Conservation (phyloP, 2,797 vertebrate species). For the Ataeniobius toweri region DNA sequence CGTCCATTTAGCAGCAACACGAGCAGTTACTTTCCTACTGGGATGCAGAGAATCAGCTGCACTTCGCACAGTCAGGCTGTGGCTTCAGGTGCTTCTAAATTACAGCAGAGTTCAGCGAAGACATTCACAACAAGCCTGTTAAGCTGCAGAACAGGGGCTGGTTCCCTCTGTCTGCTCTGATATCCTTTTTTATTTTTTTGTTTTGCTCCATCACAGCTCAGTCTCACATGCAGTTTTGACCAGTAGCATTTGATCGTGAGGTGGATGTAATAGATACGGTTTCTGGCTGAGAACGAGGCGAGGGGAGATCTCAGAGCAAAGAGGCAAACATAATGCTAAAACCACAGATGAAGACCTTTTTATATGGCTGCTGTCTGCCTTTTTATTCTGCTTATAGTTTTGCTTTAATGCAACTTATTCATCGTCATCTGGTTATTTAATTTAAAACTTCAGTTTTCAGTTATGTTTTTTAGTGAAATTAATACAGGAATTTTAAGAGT, state of each 20-base stretch:
- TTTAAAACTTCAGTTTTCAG: slow-evolving; percentile 24
- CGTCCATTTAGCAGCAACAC: slow-evolving; percentile 47
- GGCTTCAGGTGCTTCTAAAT: slow-evolving; percentile 44
- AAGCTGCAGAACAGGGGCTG: slow-evolving; percentile 26
- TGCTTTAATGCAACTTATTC: slow-evolving; percentile 31
- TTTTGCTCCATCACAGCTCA: slow-evolving; percentile 18
- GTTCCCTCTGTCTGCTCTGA: slow-evolving; percentile 25
- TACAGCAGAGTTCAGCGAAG: slow-evolving; percentile 41
- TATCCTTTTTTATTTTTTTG: slow-evolving; percentile 38
- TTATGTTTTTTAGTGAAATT: slow-evolving; percentile 36
- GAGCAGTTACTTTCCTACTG: slow-evolving; percentile 44
- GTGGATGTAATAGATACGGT: slow-evolving; percentile 44
- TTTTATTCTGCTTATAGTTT: slow-evolving; percentile 14
- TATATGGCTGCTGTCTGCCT: slow-evolving; percentile 16
- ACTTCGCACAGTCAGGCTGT: slow-evolving; percentile 35
- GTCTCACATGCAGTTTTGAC: slow-evolving; percentile 42
- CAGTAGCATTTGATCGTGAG: slow-evolving; percentile 42
- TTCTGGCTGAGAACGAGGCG: slow-evolving; percentile 28
- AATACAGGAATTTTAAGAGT: slow-evolving; percentile 19
- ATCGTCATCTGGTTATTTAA: slow-evolving; percentile 32
- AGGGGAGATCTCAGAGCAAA: slow-evolving; percentile 11
- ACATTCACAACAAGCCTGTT: slow-evolving; percentile 37
- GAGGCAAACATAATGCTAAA: background rate
- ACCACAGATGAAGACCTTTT: slow-evolving; percentile 21
- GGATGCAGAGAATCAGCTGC: slow-evolving; percentile 18